phyloP scores from a whole-genome alignment of 1,140 invertebrate genomes.

The Penaeus japonicus region DNA sequence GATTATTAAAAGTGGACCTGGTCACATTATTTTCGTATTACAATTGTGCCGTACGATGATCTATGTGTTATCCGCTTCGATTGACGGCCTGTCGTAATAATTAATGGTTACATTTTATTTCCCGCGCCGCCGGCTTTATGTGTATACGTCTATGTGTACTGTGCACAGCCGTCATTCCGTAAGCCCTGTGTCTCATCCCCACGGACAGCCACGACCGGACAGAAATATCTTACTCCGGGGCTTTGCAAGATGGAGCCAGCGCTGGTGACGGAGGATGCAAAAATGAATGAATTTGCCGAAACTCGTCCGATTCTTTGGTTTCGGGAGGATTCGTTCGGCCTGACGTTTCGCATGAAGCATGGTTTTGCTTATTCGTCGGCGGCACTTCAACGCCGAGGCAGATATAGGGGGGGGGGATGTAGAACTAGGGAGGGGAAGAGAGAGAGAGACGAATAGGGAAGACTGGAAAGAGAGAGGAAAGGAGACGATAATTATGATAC shows the following conservation, averaged over 20 bases:
- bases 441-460: neutral
- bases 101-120: conserved; percentile 14
- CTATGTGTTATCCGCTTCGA: conserved; percentile 49
- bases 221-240: too few species aligned
- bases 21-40: conserved; percentile 54
- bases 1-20: conserved; percentile 56
- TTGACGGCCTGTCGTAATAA: conserved; percentile 45
- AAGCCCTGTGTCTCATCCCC: neutral
- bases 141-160: conserved; percentile 17
- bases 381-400: neutral
- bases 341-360: too few species aligned
- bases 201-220: too few species aligned
- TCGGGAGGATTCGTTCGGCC: too few species aligned
- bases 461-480: neutral
- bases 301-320: too few species aligned
- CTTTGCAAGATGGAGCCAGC: too few species aligned
- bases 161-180: conserved; percentile 6
- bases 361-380: too few species aligned
- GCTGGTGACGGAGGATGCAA: too few species aligned
- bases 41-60: conserved; percentile 48
- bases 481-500: neutral
- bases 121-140: too few species aligned
- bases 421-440: neutral
- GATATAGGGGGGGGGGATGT: neutral
- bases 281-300: too few species aligned